Evolutionary conservation across 2,888 invertebrate genomes (phyloP), one percentile per base, ranked within the genome.

Genomic region (Meteorus cinctellus): DNA sequence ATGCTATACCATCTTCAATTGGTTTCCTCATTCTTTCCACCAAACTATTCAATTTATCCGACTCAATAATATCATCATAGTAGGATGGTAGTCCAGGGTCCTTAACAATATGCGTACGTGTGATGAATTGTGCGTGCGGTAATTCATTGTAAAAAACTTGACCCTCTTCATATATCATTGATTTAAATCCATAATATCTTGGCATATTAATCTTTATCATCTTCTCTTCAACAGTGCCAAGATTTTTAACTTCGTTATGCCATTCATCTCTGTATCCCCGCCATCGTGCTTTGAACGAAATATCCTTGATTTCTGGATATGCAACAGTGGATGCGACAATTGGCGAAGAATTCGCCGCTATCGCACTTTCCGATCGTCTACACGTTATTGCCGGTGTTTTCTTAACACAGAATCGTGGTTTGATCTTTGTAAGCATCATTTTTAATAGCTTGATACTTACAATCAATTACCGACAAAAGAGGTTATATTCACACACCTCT

Each of bases 141-240:
- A 96, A 88, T 65, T 93, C 92, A 89, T 95, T 93, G 83, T 95
- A 96, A 0, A 93, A 94, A 75, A 92, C 84, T 16, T 81, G 81
- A 67, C 92, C 89, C 85, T 96, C 95, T 2, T 90, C 88, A 4
- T 96, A 86, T 83, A 92, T 89, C 1, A 93, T 88, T 75, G 92
- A 92, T 84, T 92, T 92, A 91, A 93, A 96, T 1, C 97, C 96
- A 87, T 95, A 97, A 87, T 94, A 96, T 68, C 92, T 92, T 0
- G 95, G 95, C 93, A 96, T 94, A 87, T 96, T 96, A 31, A 96
- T 85, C 82, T 95, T 95, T 71, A 96, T 93, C 82, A 96, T 91
- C 86, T 97, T 97, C 87, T 96, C 96, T 90, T 97, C 97, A 0
- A 96, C 92, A 0, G 96, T 96, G 75, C 93, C 91, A 14, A 95